Evolutionary conservation across 2,797 vertebrate species (phyloP).

Genomic region (Bradypodion pumilum): DNA sequence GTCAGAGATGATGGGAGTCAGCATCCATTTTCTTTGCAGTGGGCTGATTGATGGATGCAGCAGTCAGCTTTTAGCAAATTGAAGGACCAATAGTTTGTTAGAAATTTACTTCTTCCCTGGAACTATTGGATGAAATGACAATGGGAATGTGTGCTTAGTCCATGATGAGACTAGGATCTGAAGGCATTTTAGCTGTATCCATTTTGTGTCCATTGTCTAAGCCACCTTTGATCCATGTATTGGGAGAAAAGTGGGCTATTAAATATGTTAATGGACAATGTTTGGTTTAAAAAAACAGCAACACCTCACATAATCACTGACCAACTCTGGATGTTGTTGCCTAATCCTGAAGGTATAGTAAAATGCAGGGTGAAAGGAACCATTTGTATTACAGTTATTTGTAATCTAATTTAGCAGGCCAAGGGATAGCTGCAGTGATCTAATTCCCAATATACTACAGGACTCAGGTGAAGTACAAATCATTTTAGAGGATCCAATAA

Average conservation of each 20-base stretch:
- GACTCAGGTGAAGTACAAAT: constrained; percentile 91
- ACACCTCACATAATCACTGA: neutral
- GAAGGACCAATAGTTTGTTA: neutral
- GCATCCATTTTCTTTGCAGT: neutral
- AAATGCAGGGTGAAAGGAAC: neutral
- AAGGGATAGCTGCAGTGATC: constrained; percentile 85
- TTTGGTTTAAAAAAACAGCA: constrained; percentile 15
- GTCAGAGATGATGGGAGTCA: neutral
- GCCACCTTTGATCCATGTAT: too few relatives aligned
- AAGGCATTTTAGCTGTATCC: neutral
- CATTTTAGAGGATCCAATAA: constrained; percentile 91
- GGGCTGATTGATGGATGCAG: too few relatives aligned
- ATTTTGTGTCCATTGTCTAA: neutral
- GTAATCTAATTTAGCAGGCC: constrained; percentile 88
- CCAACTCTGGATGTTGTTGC: constrained; percentile 4
- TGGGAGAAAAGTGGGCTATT: too few relatives aligned
- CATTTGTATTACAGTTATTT: constrained; percentile 79
- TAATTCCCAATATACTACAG: constrained; percentile 90
- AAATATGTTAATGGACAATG: neutral
- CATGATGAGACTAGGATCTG: neutral
- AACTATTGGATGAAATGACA: neutral
- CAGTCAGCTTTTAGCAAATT: neutral
- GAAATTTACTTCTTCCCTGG: too few relatives aligned
- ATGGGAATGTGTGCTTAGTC: neutral
- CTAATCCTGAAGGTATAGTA: neutral